Evolutionary conservation across 2,888 invertebrate species (phyloP), one percentile per base, ranked within the genome.

Genomic region (Harpalus rufipes): DNA sequence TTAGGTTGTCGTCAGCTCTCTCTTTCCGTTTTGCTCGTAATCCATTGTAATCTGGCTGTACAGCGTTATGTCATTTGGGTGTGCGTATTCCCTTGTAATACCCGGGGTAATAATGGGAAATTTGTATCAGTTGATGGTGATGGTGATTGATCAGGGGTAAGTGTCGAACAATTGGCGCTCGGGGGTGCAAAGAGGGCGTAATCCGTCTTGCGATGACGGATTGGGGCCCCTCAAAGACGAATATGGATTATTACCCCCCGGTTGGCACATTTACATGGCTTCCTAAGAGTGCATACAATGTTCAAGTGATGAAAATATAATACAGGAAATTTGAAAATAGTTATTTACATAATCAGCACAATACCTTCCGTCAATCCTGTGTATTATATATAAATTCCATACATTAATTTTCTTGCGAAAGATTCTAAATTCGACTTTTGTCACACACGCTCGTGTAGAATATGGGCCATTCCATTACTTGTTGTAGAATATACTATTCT

Each of bases 101-200:
- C 78, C 68, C 41, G 44, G 83, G 44, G 83, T 51, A 83, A 83
- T 83, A 83, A 83, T 83, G 61, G 83, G 74, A 83, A 83, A 83
- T 83, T 83, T 83, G 83, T 83, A 74, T 61, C 83, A 44, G 83
- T 8, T 59, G 61, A 83, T 39, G 6, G 32, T 76, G 76, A 83
- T 83, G 61, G 83, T 76, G 83, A 83, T 83, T 83, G 83, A 83
- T 83, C 83, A 74, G 83, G 83, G 59, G 74, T 83, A 83, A 83
- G 83, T 61, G 83, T 74, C 61, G 83, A 74, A 83, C 74, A 78
- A 78, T 78, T 78, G 78, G 4, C 51, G 51, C 18, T 72, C 21
- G 58, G 32, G 58, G 58, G 14, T 51, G 51, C 51, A 44, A 21
- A 12, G 12, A 21, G 16, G 32, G 18, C 32, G n/a, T 78, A 78